phyloP scores from a whole-genome alignment of 2,888 invertebrate species.

The Cremastobaeus sp. region DNA sequence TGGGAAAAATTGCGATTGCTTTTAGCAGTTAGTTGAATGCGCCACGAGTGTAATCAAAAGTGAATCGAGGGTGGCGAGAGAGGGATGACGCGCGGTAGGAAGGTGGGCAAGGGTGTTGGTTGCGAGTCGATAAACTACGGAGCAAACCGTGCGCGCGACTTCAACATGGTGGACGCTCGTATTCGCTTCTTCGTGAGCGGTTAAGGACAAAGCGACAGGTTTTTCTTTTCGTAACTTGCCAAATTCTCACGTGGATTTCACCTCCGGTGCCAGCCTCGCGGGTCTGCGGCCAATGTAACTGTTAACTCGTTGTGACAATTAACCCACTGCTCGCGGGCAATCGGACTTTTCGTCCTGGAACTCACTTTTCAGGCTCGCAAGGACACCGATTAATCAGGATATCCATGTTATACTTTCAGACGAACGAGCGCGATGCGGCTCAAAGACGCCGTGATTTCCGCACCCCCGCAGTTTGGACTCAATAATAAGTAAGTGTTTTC shows the following conservation, averaged over 20 bases:
- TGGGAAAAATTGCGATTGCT: conserved; percentile 27
- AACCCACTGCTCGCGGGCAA: neutral
- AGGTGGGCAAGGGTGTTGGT: conserved; percentile 70
- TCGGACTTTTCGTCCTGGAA: neutral
- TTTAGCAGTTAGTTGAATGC: conserved; percentile 46
- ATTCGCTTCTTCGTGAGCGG: conserved; percentile 63
- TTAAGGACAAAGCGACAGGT: conserved; percentile 19
- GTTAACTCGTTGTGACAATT: neutral
- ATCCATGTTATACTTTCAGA: conserved; percentile 60
- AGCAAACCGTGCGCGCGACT: conserved; percentile 73
- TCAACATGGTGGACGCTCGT: conserved; percentile 74
- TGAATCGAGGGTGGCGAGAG: conserved; percentile 47
- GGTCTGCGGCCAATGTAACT: no score
- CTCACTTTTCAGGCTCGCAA: neutral
- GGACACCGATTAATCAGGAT: conserved; percentile 27
- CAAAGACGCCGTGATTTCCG: conserved; percentile 71
- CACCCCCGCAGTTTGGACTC: conserved; percentile 70
- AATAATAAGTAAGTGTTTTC: conserved; percentile 68
- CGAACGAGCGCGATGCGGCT: conserved; percentile 72
- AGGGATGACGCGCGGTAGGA: conserved; percentile 40
- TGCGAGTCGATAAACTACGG: conserved; percentile 76
- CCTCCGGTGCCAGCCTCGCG: neutral
- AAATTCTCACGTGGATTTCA: neutral
- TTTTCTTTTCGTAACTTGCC: neutral
- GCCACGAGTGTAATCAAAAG: conserved; percentile 53